Evolutionary conservation across 1,140 invertebrate genomes (phyloP), one percentile per base, ranked within the genome.

Genomic region (Drepana arcuata): DNA sequence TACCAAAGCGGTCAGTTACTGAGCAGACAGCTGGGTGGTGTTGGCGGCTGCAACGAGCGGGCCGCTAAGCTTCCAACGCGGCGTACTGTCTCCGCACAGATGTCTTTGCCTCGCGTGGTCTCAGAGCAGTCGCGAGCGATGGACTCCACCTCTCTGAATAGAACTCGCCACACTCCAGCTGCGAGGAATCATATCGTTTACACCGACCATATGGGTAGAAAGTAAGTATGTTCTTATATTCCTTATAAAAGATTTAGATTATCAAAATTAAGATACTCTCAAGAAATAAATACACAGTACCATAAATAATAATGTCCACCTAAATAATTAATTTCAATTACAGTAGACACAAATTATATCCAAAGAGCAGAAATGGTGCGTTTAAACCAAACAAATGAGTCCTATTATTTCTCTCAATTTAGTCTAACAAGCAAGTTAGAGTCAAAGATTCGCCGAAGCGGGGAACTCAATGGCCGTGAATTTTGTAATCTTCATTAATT

Each of bases 401-500:
- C 61, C 68, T 69, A 81, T 81, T 81, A 81, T 77, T 79, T 72
- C 74, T 81, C 74, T 79, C 71, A 75, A 81, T 77, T 81, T 74
- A 68, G 70, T 70, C 62, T 62, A 71, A 77, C 69, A 78, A 75
- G 70, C 62, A 68, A 74, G 57, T 75, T 65, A 63, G 45, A 72
- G 65, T 66, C 61, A 67, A 79, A 79, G 72, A 68, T 77, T 78
- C 68, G 56, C 61, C 58, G 68, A 58, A 63, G 66, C 69, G 64
- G 47, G 62, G 48, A 61, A 62, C 63, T 77, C 72, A 77, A 73
- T 78, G 74, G 62, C 71, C 65, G 69, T 79, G 74, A 79, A 79
- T 75, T 75, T 78, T 67, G 69, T 74, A 74, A 82, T 79, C 74
- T 78, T 72, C 69, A 79, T 79, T 82, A 79, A 75, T 79, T 79